Conservation (phyloP, 2,113 vertebrate genomes). For the Nycticebus coucang region DNA sequence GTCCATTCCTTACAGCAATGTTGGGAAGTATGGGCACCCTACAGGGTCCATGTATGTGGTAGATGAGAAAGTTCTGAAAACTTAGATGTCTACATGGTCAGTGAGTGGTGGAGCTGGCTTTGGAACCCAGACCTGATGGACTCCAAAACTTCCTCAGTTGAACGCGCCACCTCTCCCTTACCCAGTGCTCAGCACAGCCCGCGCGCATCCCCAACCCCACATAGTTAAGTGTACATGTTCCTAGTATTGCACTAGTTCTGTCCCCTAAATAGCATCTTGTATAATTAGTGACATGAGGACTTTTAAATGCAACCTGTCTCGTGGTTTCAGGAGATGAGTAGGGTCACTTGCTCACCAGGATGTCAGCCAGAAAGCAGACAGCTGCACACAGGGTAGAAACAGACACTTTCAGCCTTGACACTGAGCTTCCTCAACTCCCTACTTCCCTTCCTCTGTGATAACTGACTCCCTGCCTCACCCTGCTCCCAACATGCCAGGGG, state of each 20-base stretch:
- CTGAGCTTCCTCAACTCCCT: background rate
- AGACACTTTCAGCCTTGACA: background rate
- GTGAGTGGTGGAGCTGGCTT: background rate
- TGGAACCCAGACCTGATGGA: background rate
- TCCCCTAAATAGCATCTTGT: background rate
- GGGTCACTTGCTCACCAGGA: background rate
- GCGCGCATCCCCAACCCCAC: background rate
- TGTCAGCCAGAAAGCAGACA: background rate
- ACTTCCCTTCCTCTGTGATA: background rate
- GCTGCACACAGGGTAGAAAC: background rate
- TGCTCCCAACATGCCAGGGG: background rate
- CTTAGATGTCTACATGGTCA: background rate
- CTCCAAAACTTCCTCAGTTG: background rate
- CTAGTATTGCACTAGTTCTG: background rate
- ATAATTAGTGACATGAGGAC: background rate
- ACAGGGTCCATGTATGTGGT: background rate
- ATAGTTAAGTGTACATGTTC: background rate
- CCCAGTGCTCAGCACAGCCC: background rate
- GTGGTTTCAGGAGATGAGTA: background rate
- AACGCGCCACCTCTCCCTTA: background rate
- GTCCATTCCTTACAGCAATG: background rate
- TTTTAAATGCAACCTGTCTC: background rate
- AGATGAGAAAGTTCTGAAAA: background rate
- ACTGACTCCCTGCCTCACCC: background rate
- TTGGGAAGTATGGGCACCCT: background rate